phyloP scores from a whole-genome alignment of 1,140 invertebrate species.

The Calliopsis andreniformis region DNA sequence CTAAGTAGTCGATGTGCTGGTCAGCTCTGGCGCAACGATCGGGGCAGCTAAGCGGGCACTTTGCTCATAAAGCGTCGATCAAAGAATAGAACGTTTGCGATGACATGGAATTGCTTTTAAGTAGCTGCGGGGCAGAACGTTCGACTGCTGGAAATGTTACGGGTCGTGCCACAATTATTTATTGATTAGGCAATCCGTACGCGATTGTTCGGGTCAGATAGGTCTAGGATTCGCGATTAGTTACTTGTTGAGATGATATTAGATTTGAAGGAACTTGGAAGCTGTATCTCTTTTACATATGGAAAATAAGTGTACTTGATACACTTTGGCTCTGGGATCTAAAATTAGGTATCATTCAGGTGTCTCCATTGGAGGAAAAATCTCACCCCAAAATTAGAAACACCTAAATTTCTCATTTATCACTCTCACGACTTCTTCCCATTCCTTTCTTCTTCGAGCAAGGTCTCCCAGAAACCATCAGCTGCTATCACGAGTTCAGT shows the following conservation, averaged over 20 bases:
- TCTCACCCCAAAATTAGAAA: too few species aligned
- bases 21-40: constrained; percentile 25
- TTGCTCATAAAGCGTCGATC: neutral
- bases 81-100: constrained; percentile 19
- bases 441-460: too few species aligned
- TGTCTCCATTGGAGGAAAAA: too few species aligned
- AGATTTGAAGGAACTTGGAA: too few species aligned
- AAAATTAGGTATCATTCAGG: too few species aligned
- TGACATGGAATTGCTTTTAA: constrained; percentile 60
- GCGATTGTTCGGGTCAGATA: neutral
- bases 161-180: constrained; percentile 5
- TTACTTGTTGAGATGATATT: too few species aligned
- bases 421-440: neutral
- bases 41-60: neutral
- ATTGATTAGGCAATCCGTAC: constrained; percentile 4
- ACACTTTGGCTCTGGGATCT: too few species aligned
- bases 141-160: neutral
- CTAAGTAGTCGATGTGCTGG: constrained; percentile 14
- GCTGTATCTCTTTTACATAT: too few species aligned
- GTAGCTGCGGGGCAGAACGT: neutral
- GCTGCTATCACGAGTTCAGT: neutral
- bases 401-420: neutral
- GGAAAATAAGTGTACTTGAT: too few species aligned
- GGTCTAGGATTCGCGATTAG: neutral
- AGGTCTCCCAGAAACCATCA: neutral